Evolutionary conservation across 2,888 invertebrate genomes (phyloP), one percentile per base, ranked within the genome.

Genomic region (Habrosyne pyritoides): DNA sequence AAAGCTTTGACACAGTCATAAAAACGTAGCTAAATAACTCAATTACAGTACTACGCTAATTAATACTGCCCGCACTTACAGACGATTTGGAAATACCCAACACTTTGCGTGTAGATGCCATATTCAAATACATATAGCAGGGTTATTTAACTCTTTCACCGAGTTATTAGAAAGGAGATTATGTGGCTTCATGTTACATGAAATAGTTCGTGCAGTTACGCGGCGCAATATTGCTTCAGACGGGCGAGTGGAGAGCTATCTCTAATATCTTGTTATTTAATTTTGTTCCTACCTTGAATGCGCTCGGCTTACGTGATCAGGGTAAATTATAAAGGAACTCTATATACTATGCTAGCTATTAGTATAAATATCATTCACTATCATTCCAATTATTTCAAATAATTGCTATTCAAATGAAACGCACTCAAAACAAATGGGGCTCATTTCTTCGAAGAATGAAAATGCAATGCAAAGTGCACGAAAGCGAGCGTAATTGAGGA

Each of bases 381-480:
- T 42, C 42, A 42, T 18, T 18, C 0, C 42, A 42, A 18, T 36
- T 14, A 36, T n/a, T 42, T 42, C 8, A 7, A 42, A 42, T 42
- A 6, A 49, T n/a, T 5, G 21, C 10, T 65, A 61, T 53, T 59
- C 65, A 64, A 70, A 76, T 73, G 69, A 72, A 54, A 59, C 47
- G 53, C 62, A 55, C 53, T 57, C 60, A 57, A 30, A 36, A 22
- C 14, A 47, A 71, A 67, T 55, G 47, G 52, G 64, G 60, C 69
- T 70, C 33, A 63, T 60, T 81, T 73, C 75, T 58, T 57, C 70
- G 71, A 76, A 77, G 30, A 67, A 64, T 30, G 61, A 57, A 26
- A 60, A 52, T 53, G 24, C 42, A 42, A 62, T 67, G 60, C 61
- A 61, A 68, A 73, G 64, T 61, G 70, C 74, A 71, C 63, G 66